Evolutionary conservation across 2,888 invertebrate genomes (phyloP), one percentile per base, ranked within the genome.

Genomic region (Dioctria rufipes): DNA sequence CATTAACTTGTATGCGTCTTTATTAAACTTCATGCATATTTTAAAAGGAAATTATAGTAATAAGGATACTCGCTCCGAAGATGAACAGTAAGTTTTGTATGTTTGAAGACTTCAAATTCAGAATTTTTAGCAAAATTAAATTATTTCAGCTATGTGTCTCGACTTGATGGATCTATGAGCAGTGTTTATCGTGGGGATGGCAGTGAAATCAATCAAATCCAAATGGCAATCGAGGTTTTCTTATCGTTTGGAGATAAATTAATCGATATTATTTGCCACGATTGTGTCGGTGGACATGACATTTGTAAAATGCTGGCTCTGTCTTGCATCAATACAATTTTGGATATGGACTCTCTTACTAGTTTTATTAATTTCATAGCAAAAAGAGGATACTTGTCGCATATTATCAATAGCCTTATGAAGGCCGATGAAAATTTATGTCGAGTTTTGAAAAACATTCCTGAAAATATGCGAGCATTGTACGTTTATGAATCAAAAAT

Each of bases 401-500:
- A 95, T 85, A 91, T 97, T 75, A 93, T 97, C 42, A 95, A 96
- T 85, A 94, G 95, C 82, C 88, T 98, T 80, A 86, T 93, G 81
- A 93, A 94, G 81, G 94, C 95, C 51, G 95, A 97, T 86, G 92
- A 91, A 66, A 92, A 93, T 37, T 88, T 96, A 5, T 87, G 87
- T 6, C 86, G 90, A 86, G 91, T 94, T n/a, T 86, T 95, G 65
- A 93, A 93, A 84, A 92, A 92, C 11, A 91, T 90, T 83, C 93
- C 94, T 0, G 92, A 92, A 71, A 93, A 93, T 3, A 90, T 97
- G 63, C 92, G 94, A 80, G 93, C 94, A 0, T 89, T 97, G 0
- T 97, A 96, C 90, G 92, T 96, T 13, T 97, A 96, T 89, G 95
- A 96, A 88, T 94, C 96, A 0, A 95, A 96, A 90, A 94, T 97